Base-by-base conservation (phyloP, 2,888 invertebrate species). In the Orchesellides sinensis region DNA sequence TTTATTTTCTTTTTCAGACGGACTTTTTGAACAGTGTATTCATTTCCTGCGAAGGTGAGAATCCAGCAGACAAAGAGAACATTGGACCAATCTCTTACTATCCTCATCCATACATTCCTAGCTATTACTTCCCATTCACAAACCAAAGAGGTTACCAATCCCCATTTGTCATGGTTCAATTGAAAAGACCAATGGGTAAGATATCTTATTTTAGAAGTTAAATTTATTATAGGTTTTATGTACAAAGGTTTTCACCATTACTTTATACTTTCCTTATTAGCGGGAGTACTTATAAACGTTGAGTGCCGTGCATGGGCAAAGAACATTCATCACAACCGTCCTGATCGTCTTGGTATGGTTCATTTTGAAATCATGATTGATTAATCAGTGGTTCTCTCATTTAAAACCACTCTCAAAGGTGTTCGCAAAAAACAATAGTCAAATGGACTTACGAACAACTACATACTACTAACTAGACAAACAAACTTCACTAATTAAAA, bases 281-380 rank as follows among this genome's bases (percentile, higher is more conserved):
- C 94, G 90, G 96, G 96, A 84, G 95, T 96, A 56, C 92, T 96
- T 89, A 96, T 97, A 92, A 96, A 96, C 92, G 95, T 97, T 91
- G 96, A 96, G 91, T 96, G 96, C 92, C 96, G 96, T 92, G 96
- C 96, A 89, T 96, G 96, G 96, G 96, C 96, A 89, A 94, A 94
- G 91, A 96, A 96, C 92, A 96, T 96, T 89, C 90, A 92, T 88
- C 96, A 97, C 91, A 94, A 97, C 92, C 94, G 96, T 90, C 93
- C 94, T 91, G 96, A 97, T 90, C 94, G 96, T 91, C 94, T 96
- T 90, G 98, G 97, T 89, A 95, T 96, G 89, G 96, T 97, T 89
- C 97, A 97, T 92, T 97, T 98, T 92, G 97, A 97, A 92, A 92
- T 98, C 91, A 94, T 97, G 94, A 94, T 97, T 90, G 97, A 98